phyloP scores from a whole-genome alignment of 2,797 vertebrate species.

The Hippopotamyrus pictus region DNA sequence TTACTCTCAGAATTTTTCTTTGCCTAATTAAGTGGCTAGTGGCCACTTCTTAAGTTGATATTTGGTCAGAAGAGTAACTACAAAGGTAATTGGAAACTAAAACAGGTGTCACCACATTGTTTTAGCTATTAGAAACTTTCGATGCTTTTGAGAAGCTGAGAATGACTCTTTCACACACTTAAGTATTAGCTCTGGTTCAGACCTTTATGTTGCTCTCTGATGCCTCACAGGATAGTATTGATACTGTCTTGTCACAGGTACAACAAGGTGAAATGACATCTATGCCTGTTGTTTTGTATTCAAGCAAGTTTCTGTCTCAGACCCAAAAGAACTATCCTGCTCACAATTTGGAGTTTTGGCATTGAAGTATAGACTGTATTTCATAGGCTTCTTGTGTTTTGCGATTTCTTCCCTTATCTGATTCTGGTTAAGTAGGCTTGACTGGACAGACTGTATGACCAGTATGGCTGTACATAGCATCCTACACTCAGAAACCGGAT shows the following conservation, averaged over 20 bases:
- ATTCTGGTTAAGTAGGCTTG: background rate
- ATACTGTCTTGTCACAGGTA: background rate
- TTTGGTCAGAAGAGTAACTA: too few relatives aligned
- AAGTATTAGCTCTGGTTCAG: background rate
- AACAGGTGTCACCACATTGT: background rate
- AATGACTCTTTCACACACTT: background rate
- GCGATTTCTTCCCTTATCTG: background rate
- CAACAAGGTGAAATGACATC: background rate
- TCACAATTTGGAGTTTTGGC: background rate
- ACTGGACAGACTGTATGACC: background rate
- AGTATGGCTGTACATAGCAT: background rate
- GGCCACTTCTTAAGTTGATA: too few relatives aligned
- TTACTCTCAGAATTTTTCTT: background rate
- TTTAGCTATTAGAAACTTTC: background rate
- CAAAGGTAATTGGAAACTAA: background rate
- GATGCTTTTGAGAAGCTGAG: background rate
- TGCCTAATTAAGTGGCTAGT: background rate
- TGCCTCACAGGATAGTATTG: background rate
- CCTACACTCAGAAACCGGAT: background rate
- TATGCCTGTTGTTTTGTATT: background rate
- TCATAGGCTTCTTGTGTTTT: background rate
- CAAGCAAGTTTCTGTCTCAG: background rate
- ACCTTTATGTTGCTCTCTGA: background rate
- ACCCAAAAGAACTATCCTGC: background rate
- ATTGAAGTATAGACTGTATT: background rate